Base-by-base conservation (phyloP, 92 coral and sea anemone species). In the Paramuricea clavata region DNA sequence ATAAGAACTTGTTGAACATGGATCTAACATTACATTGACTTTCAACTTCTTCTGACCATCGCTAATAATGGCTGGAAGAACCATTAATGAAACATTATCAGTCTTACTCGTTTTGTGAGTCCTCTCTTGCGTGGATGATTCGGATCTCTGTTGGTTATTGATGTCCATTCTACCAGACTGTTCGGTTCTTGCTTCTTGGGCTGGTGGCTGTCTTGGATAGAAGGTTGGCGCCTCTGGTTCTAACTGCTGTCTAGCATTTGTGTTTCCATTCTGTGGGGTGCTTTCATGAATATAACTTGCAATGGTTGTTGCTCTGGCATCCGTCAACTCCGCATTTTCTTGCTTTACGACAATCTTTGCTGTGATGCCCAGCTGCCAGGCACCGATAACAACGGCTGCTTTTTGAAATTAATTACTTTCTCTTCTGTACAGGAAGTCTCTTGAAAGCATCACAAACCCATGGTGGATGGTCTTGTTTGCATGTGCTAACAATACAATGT, bases 281-380 rank as follows among this genome's bases (percentile, higher is more conserved):
- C 16, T 1, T 0, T 57, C 25, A 57, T 57, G 65, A 16, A 57
- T 12, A 19, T 57, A 57, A 25, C 65, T n/a, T n/a, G 30, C 65
- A 4, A 25, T 57, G 65, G 2, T 57, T n/a, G 65, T 57, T 11
- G 16, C 65, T 57, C 25, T 41, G 39, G 64, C 91, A 85, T 42
- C 86, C 82, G 34, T 80, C 39, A 16, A 90, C 69, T 41, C 87
- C 89, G 27, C 92, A 85, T 21, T 69, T 68, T 59, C 86, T 89
- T 33, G 76, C 57, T 12, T 49, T 49, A n/a, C 42, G 72, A 31
- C 92, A 78, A n/a, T 50, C 62, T 49, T 50, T 83, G n/a, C 80
- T 60, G 34, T 30, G 54, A 47, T 87, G 86, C 9, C 80, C 81
- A 28, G 86, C 72, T 17, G 90, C 86, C 34, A 80, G 49, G 19